These are phyloP conservation scores for Dromococcyx pavoninus DNA, from an alignment of 2,797 vertebrate genomes.

Conservation along the genomic window DNA sequence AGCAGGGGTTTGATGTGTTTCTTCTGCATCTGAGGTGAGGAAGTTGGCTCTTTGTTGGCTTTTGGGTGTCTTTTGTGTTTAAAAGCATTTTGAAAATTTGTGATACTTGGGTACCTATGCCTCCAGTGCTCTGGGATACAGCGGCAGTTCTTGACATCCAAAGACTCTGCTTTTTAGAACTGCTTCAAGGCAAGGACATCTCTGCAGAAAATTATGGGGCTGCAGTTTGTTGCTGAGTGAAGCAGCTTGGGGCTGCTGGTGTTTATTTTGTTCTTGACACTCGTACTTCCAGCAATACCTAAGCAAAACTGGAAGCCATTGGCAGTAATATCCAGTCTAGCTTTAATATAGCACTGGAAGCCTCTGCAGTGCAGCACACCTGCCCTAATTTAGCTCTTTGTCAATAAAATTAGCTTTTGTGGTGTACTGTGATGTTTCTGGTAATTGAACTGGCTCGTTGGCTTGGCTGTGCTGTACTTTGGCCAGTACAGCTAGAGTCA, in stretches of 20 bases:
- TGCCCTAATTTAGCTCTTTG: constrained; percentile 22
- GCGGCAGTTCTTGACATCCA: neutral
- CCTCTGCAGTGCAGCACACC: neutral
- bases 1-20: neutral
- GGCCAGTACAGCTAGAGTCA: neutral
- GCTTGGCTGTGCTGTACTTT: neutral
- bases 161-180: neutral
- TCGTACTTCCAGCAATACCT: neutral
- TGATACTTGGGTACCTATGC: fast-evolving
- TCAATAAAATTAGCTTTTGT: neutral
- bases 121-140: neutral
- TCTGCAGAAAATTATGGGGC: fast-evolving
- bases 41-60: fast-evolving
- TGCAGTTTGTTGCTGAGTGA: neutral
- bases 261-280: neutral
- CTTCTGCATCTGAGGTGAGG: fast-evolving
- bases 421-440: neutral
- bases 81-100: fast-evolving
- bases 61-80: neutral
- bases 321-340: neutral
- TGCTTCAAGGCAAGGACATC: neutral
- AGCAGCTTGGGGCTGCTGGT: neutral
- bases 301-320: neutral
- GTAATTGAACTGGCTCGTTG: neutral
- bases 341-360: neutral